Conservation (phyloP, 2,113 vertebrate species). For the Daphoenositta chrysoptera region DNA sequence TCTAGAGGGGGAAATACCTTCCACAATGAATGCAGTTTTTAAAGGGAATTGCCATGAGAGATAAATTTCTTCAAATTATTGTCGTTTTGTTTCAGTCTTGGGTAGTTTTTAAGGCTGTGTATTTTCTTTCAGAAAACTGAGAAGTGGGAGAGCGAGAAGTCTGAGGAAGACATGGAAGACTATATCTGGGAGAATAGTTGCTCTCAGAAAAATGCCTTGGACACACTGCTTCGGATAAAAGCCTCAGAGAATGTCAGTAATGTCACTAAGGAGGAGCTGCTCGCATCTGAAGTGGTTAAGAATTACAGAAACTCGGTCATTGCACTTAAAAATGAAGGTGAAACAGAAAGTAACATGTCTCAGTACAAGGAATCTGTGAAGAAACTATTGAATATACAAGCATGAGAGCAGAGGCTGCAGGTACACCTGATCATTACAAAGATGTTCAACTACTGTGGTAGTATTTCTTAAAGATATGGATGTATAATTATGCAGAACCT, state of each 20-base stretch:
- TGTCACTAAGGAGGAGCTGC: constrained; percentile 74
- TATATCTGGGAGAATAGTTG: constrained; percentile 87
- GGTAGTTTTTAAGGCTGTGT: neutral
- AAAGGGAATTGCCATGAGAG: neutral
- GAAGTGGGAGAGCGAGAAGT: constrained; percentile 86
- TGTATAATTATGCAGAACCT: neutral
- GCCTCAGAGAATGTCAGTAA: constrained; percentile 45
- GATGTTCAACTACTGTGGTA: neutral
- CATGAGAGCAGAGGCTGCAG: neutral
- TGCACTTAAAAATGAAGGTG: constrained; percentile 86
- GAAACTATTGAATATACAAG: constrained; percentile 74
- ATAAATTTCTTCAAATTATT: neutral
- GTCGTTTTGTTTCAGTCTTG: neutral
- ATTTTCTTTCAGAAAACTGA: constrained; percentile 85
- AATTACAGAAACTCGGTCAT: constrained; percentile 81
- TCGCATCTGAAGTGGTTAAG: constrained; percentile 75
- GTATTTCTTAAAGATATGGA: neutral
- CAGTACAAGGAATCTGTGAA: constrained; percentile 91
- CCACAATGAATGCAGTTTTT: neutral
- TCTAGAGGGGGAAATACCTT: neutral
- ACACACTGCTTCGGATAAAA: constrained; percentile 75
- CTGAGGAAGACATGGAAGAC: constrained; percentile 89
- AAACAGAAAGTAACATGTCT: constrained; percentile 76
- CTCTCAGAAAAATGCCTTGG: constrained; percentile 82
- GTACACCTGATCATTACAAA: neutral